These are phyloP conservation scores for Phylloscopus trochiloides DNA, from an alignment of 2,113 vertebrate genomes.

Conservation along the genomic window DNA sequence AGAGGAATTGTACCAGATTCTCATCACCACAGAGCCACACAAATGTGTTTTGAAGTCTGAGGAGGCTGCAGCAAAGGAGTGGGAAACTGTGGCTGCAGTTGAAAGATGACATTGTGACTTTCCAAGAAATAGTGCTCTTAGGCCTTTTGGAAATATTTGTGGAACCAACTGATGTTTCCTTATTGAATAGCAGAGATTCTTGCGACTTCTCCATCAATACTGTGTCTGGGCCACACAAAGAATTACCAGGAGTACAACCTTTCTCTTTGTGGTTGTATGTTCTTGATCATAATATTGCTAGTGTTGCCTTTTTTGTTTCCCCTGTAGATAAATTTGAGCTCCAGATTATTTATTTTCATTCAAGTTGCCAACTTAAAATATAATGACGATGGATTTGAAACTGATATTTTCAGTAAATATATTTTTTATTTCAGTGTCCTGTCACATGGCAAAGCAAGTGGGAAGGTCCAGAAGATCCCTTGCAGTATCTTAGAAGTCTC, in stretches of 20 bases:
- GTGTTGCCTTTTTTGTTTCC: background rate
- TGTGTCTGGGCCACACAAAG: background rate
- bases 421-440: constrained; percentile 86
- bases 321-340: background rate
- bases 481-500: constrained; percentile 91
- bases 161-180: background rate
- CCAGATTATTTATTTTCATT: background rate
- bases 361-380: background rate
- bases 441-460: constrained; percentile 91
- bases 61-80: background rate
- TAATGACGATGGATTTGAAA: background rate
- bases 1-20: background rate
- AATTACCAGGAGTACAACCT: background rate
- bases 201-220: background rate
- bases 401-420: background rate
- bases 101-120: background rate
- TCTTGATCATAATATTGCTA: background rate
- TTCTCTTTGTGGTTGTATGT: background rate
- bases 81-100: background rate
- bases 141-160: background rate
- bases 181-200: background rate
- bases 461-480: constrained; percentile 96
- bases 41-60: background rate
- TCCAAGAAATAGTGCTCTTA: background rate
- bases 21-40: background rate